Conservation (phyloP, 2,888 invertebrate species). For the Cremastobaeus sp. region DNA sequence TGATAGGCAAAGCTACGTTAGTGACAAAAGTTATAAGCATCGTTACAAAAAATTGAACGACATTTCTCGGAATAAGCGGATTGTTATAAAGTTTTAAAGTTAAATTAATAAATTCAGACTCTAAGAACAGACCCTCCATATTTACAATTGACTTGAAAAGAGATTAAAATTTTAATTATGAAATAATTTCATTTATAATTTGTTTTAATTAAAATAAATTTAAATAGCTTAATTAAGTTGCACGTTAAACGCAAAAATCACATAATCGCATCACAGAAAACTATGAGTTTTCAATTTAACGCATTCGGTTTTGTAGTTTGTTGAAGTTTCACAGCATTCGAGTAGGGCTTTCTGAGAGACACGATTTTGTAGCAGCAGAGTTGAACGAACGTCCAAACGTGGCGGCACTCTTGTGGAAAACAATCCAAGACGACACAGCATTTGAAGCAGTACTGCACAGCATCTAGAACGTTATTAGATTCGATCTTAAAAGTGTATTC, state of each 20-base stretch:
- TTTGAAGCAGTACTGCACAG: neutral
- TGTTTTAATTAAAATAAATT: too few species aligned
- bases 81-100: neutral
- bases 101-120: too few species aligned
- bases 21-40: neutral
- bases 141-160: too few species aligned
- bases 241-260: too few species aligned
- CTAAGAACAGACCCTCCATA: too few species aligned
- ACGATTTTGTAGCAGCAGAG: neutral
- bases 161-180: too few species aligned
- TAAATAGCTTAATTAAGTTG: too few species aligned
- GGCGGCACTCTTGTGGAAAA: neutral
- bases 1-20: neutral
- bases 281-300: too few species aligned
- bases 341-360: neutral
- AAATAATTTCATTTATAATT: too few species aligned
- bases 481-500: neutral
- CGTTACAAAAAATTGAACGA: constrained; percentile 1
- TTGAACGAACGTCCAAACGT: neutral
- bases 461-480: constrained; percentile 1
- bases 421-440: neutral
- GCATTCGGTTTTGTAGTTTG: too few species aligned
- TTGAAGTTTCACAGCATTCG: neutral
- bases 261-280: too few species aligned
- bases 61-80: constrained; percentile 4